These are phyloP conservation scores for Diogma glabrata DNA, from an alignment of 2,888 invertebrate genomes.

Conservation along the genomic window DNA sequence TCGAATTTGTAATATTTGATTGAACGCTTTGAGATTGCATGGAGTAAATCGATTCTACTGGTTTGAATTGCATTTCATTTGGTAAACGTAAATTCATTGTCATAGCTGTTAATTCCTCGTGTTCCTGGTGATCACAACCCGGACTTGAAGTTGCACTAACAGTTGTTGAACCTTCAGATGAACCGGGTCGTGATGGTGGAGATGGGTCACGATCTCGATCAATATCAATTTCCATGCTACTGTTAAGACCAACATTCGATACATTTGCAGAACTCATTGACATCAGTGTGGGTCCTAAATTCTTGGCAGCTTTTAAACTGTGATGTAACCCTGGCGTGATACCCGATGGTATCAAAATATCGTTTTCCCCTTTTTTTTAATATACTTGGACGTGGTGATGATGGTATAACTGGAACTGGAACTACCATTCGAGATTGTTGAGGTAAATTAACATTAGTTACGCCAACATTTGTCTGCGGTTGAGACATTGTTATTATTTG, in stretches of 20 bases:
- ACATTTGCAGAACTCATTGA: slow-evolving; percentile 18
- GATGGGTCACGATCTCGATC: slow-evolving; percentile 26
- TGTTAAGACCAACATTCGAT: background rate
- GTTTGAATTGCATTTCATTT: slow-evolving; percentile 33
- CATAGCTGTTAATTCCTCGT: slow-evolving; percentile 27
- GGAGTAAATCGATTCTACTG: slow-evolving; percentile 34
- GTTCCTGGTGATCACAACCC: slow-evolving; percentile 45
- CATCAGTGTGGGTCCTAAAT: slow-evolving; percentile 38
- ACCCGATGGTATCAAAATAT: slow-evolving; percentile 39
- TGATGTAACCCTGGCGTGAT: no score
- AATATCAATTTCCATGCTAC: background rate
- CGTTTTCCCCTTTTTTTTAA: slow-evolving; percentile 77
- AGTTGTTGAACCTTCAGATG: slow-evolving; percentile 64
- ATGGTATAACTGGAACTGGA: slow-evolving; percentile 21
- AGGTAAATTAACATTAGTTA: slow-evolving; percentile 15
- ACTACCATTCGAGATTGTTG: slow-evolving; percentile 29
- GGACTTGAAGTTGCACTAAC: slow-evolving; percentile 80
- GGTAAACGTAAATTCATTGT: slow-evolving; percentile 26
- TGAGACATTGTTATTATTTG: slow-evolving; percentile 23
- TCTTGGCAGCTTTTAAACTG: slow-evolving; percentile 45
- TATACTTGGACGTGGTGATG: slow-evolving; percentile 51
- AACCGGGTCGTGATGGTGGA: slow-evolving; percentile 30
- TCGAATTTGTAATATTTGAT: background rate
- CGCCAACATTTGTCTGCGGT: slow-evolving; percentile 20
- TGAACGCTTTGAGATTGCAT: slow-evolving; percentile 2